Evolutionary conservation across 92 coral and sea anemone genomes (phyloP), one percentile per base, ranked within the genome.

Genomic region (Desmophyllum pertusum): DNA sequence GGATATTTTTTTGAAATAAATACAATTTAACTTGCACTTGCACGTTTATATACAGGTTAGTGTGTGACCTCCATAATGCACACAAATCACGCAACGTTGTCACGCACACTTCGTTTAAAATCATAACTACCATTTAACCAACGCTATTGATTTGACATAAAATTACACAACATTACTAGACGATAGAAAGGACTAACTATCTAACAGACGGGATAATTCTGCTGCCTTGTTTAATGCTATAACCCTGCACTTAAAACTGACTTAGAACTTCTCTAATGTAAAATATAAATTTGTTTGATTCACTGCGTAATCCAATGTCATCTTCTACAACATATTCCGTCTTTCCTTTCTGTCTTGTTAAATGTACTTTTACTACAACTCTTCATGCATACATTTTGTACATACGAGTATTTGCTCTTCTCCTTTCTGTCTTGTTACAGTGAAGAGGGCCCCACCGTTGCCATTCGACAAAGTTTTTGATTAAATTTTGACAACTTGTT

Each of bases 51-150:
- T 21, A 51, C 85, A 52, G 70, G 65, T 70, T 41, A 57, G 59
- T 30, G 79, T 59, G 79, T 82, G 86, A 82, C 79, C 39, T 29
- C 39, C 66, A 25, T 37, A 23, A 18, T 38, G 31, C 13, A 55
- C 46, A 29, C 51, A 51, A 52, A 51, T 70, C 38, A 55, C 78
- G 85, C 36, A 50, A 66, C 65, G 2, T 19, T 40, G 46, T 81
- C 65, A 59, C 65, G 15, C 65, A 14, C 35, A 59, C 65, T 59
- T 27, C 23, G 5, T 57, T 59, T 25, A 0, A 2, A 59, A 2
- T 1, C 33, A 19, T 53, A 25, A 23, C 29, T 11, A 5, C 6
- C 63, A 55, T 55, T 23, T 4, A 19, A 53, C 61, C 21, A 21
- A 21, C 25, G n/a, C 57, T 23, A 51, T 51, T 51, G 57, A 53